Conservation (phyloP, 2,797 vertebrate genomes). For the Sylvilagus floridanus region DNA sequence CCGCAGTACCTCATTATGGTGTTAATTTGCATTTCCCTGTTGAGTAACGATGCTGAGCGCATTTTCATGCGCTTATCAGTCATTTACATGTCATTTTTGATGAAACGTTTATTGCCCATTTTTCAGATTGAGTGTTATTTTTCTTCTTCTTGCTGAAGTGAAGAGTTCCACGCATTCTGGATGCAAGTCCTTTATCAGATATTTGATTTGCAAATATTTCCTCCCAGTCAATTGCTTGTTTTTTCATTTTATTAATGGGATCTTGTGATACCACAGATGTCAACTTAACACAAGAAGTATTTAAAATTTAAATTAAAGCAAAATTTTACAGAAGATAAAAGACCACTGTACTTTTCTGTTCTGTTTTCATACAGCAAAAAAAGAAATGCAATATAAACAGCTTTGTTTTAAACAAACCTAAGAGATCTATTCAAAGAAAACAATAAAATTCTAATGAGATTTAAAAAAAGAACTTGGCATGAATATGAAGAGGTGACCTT, state of each 20-base stretch:
- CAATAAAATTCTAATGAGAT: not conserved
- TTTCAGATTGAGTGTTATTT: not conserved
- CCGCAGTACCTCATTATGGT: not conserved
- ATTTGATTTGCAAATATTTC: not conserved
- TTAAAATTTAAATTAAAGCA: conserved; percentile 4
- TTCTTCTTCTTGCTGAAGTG: not conserved
- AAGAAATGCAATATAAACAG: not conserved
- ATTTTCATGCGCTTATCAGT: conserved; percentile 5
- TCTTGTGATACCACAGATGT: not conserved
- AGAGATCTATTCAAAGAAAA: not conserved
- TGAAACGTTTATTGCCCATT: not conserved
- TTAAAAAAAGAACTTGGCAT: not conserved
- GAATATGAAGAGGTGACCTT: not conserved
- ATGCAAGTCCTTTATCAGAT: not conserved
- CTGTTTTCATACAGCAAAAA: not conserved
- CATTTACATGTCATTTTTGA: not conserved
- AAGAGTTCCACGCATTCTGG: not conserved
- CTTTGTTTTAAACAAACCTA: not conserved
- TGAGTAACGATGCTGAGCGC: not conserved
- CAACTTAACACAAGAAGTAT: not conserved
- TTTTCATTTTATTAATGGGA: not conserved
- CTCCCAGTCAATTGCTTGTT: not conserved
- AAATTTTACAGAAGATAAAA: conserved; percentile 7
- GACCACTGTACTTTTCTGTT: not conserved
- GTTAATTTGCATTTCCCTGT: not conserved